These are phyloP conservation scores for Chauna torquata DNA, from an alignment of 2,113 vertebrate genomes.

Conservation along the genomic window DNA sequence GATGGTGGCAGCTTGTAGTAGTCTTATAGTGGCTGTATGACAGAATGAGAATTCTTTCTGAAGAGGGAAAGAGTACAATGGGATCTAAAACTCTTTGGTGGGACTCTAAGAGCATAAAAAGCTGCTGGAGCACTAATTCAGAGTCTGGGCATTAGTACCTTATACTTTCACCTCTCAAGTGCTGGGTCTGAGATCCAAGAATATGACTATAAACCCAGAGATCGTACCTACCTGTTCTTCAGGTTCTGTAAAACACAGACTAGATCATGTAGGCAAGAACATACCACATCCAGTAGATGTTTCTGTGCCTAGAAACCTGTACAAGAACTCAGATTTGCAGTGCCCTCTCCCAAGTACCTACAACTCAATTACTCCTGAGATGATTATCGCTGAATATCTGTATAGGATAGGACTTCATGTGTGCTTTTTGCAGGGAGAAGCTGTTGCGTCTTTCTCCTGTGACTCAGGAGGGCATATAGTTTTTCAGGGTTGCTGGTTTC, in stretches of 20 bases:
- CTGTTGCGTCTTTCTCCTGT: background rate
- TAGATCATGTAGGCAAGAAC: background rate
- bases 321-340: background rate
- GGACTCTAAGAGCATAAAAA: background rate
- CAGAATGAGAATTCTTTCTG: background rate
- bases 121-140: background rate
- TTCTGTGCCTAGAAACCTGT: background rate
- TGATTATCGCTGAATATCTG: background rate
- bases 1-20: background rate
- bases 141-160: background rate
- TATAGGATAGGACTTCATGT: background rate
- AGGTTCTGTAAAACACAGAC: no score
- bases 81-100: background rate
- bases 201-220: background rate
- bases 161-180: background rate
- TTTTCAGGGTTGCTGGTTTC: background rate
- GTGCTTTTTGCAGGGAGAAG: background rate
- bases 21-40: background rate
- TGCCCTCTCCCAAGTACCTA: background rate
- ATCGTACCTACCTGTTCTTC: background rate
- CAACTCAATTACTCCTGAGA: background rate
- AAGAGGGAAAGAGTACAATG: background rate
- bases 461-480: background rate
- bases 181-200: background rate
- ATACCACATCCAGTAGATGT: rapidly evolving